Base-by-base conservation (phyloP, 2,113 vertebrate genomes). In the Plotosus lineatus region DNA sequence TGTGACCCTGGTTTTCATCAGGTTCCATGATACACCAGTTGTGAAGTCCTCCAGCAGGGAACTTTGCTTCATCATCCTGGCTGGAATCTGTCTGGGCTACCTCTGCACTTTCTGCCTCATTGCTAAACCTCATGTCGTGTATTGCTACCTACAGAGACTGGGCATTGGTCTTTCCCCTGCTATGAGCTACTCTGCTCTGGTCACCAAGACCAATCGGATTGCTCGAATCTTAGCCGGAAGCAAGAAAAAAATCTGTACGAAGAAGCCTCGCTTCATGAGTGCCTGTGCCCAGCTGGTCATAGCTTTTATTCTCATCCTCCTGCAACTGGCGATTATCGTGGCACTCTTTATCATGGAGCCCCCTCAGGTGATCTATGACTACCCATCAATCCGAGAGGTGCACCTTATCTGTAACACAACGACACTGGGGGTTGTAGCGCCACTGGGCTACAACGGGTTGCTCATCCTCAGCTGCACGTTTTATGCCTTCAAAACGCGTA, bases 211-310 rank as follows among this genome's bases (percentile, higher is more conserved):
- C 84, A 99, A 99, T 85, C 97, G 98, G 60, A 99, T 99, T 6
- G 98, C 98, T 0, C 94, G 97, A 79, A 99, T 99, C 90, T 91
- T 99, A 83, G 98, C 98, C 15, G 98, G 98, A 79, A 99, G 98
- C 92, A 99, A 99, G 90, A 99, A 99, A 91, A 99, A 99, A 89
- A 99, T 99, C 85, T 99, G 98, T 86, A 99, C 98, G 84, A 98
- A 98, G 92, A 99, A 99, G 85, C 98, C 98, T 0, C 93, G 97
- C 81, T 99, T 99, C 90, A 99, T 99, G 98, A 99, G 97, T 86
- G 97, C 98, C 91, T 98, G 97, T 0, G 98, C 98, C 76, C 98
- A 99, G 87, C 88, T 99, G 82, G 93, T 98, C 86, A 99, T 99
- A 33, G 96, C 96, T 31, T 98, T 96, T 86, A 90, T 98, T 78